phyloP scores from a whole-genome alignment of 92 coral and sea anemone species.

The Epizoanthus stellaris region DNA sequence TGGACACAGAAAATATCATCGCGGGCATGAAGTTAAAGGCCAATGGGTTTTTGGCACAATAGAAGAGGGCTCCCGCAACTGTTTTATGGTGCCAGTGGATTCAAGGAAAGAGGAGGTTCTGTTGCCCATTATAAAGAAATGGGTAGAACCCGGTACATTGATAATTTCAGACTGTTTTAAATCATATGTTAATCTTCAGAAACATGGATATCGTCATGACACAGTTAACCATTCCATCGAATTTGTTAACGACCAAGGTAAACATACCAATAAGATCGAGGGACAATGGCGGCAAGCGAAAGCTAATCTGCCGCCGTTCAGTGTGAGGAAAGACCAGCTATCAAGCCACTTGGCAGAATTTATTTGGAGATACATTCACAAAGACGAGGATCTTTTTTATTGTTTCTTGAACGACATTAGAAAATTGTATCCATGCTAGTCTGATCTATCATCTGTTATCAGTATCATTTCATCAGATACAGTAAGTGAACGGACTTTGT shows the following conservation, averaged over 20 bases:
- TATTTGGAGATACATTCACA: too few species aligned
- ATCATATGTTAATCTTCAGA: slow-evolving; percentile 39
- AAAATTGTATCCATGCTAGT: too few species aligned
- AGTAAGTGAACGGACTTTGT: too few species aligned
- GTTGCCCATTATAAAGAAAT: too few species aligned
- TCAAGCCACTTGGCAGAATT: too few species aligned
- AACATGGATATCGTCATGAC: slow-evolving; percentile 58
- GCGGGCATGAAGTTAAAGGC: neutral
- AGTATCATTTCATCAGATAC: too few species aligned
- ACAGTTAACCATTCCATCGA: slow-evolving; percentile 65
- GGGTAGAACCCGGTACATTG: too few species aligned
- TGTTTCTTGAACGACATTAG: too few species aligned
- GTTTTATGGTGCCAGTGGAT: neutral
- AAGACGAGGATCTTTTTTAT: too few species aligned
- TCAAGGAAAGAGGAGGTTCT: neutral
- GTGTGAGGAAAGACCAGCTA: too few species aligned
- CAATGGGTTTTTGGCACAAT: slow-evolving; percentile 11
- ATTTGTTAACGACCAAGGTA: slow-evolving; percentile 63
- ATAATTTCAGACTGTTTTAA: neutral
- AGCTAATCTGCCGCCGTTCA: too few species aligned
- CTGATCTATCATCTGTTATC: too few species aligned
- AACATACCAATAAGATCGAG: slow-evolving; percentile 66
- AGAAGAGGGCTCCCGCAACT: neutral
- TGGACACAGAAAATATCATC: neutral
- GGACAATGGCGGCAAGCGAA: slow-evolving; percentile 7